phyloP scores from a whole-genome alignment of 2,113 vertebrate species.

The Labeo rohita region DNA sequence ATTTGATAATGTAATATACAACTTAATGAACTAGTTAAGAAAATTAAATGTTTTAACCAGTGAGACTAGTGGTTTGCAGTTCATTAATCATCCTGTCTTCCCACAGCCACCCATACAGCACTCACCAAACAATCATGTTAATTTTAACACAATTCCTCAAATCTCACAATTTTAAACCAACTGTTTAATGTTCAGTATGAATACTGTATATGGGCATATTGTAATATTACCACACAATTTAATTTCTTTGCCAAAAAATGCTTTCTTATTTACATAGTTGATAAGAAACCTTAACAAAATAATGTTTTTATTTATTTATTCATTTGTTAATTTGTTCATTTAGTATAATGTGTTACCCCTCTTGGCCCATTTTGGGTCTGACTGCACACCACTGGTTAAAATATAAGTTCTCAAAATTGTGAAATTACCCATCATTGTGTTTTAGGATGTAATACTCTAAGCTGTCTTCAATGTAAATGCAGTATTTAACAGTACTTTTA shows the following conservation, averaged over 20 bases:
- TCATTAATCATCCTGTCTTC: not conserved
- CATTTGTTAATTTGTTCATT: too few relatives aligned
- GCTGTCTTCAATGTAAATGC: not conserved
- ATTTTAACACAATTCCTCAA: too few relatives aligned
- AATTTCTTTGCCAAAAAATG: not conserved
- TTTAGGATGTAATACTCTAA: not conserved
- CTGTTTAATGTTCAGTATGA: not conserved
- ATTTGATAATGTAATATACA: not conserved
- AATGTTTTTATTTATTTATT: too few relatives aligned
- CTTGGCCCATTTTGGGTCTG: not conserved
- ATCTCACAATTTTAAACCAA: not conserved
- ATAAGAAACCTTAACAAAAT: too few relatives aligned
- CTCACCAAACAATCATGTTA: too few relatives aligned
- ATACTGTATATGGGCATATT: not conserved
- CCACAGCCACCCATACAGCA: too few relatives aligned
- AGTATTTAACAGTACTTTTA: not conserved
- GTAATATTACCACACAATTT: not conserved
- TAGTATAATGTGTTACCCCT: too few relatives aligned
- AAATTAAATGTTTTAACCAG: not conserved
- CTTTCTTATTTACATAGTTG: too few relatives aligned
- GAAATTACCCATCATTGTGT: accelerated
- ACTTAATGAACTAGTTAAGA: not conserved
- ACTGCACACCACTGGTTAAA: not conserved
- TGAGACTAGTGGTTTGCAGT: not conserved
- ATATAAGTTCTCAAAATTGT: not conserved